Conservation (phyloP, 2,888 invertebrate genomes). For the Elegia similella region DNA sequence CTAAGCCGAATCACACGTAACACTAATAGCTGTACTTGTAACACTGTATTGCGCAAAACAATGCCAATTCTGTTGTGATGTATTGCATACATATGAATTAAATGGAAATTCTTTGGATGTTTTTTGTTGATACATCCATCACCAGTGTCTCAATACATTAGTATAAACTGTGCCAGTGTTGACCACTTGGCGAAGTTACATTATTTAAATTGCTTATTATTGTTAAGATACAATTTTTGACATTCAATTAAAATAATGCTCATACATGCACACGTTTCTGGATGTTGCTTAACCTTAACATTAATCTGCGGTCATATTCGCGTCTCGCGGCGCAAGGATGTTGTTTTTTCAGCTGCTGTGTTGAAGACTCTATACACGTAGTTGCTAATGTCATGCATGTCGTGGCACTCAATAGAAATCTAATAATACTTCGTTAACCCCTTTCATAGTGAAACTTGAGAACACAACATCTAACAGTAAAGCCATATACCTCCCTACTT, state of each 20-base stretch:
- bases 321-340: not conserved
- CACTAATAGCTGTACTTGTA: too few species aligned
- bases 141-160: too few species aligned
- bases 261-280: not conserved
- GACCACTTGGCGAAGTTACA: not conserved
- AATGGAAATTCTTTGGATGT: too few species aligned
- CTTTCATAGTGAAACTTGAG: too few species aligned
- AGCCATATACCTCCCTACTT: too few species aligned
- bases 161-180: too few species aligned
- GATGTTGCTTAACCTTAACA: constrained; percentile 17
- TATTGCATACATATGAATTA: too few species aligned
- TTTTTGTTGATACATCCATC: too few species aligned
- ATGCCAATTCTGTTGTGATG: too few species aligned
- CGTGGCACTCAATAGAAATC: not conserved
- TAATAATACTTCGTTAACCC: not conserved
- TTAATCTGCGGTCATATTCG: constrained; percentile 9
- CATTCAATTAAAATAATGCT: not conserved
- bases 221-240: not conserved
- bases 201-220: not conserved
- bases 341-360: constrained; percentile 22
- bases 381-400: not conserved
- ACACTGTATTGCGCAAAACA: too few species aligned
- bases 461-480: too few species aligned
- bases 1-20: too few species aligned
- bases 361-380: not conserved